These are phyloP conservation scores for Notarius lentiginosus DNA, from an alignment of 2,113 vertebrate genomes.

Conservation along the genomic window DNA sequence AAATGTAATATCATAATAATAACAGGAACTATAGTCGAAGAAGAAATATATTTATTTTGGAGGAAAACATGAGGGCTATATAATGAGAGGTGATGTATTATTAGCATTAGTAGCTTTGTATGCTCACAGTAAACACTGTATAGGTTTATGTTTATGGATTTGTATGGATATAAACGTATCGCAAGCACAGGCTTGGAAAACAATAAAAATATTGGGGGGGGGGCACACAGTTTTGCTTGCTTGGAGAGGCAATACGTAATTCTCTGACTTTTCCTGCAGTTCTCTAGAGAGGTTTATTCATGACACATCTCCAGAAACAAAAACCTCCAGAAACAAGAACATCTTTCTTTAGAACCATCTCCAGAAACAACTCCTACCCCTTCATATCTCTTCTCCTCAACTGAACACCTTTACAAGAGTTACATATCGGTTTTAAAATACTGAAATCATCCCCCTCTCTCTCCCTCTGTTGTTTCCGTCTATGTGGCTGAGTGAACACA, in stretches of 20 bases:
- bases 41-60: too few relatives aligned
- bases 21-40: background rate
- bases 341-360: too few relatives aligned
- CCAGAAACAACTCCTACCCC: background rate
- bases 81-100: too few relatives aligned
- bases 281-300: too few relatives aligned
- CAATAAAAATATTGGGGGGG: too few relatives aligned
- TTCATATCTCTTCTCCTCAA: too few relatives aligned
- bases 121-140: background rate
- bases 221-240: background rate
- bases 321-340: constrained; percentile 25
- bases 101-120: background rate
- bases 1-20: background rate
- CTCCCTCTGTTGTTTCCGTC: constrained; percentile 24
- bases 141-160: too few relatives aligned
- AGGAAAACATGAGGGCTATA: too few relatives aligned
- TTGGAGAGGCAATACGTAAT: constrained; percentile 69
- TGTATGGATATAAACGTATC: too few relatives aligned
- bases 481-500: constrained; percentile 41
- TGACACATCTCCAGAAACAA: too few relatives aligned
- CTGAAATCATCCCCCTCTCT: background rate
- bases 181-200: too few relatives aligned
- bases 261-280: constrained; percentile 20
- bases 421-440: background rate
- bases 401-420: background rate